These are phyloP conservation scores for Semnornis frantzii DNA, from an alignment of 2,113 vertebrate species.

Conservation along the genomic window DNA sequence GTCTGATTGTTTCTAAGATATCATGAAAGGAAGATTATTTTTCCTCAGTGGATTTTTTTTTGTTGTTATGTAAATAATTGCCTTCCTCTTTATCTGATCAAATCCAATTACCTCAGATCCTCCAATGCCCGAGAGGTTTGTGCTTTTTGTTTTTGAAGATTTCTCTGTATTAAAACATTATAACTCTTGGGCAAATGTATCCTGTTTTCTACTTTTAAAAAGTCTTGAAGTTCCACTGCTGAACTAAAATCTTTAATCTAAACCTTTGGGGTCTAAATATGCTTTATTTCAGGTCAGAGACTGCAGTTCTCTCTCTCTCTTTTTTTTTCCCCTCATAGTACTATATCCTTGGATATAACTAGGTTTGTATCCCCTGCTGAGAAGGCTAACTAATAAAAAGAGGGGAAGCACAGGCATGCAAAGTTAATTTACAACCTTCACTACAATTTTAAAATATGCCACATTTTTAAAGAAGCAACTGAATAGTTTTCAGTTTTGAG, in stretches of 20 bases:
- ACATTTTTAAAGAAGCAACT: neutral
- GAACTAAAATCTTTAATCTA: neutral
- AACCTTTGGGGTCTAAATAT: neutral
- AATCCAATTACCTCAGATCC: constrained; percentile 14
- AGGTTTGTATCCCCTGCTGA: neutral
- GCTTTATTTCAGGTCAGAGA: neutral
- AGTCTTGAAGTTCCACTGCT: neutral
- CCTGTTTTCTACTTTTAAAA: neutral
- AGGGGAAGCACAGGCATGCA: neutral
- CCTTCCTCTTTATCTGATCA: constrained; percentile 31
- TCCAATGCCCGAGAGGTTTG: neutral
- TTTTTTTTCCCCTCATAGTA: neutral
- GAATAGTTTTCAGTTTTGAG: neutral
- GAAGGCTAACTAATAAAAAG: neutral
- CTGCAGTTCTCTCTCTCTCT: neutral
- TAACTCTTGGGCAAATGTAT: neutral
- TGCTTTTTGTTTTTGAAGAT: neutral
- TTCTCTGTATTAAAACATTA: neutral
- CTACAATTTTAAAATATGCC: neutral
- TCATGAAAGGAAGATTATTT: neutral
- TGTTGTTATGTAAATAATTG: constrained; percentile 35
- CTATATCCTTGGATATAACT: neutral
- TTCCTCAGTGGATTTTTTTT: neutral
- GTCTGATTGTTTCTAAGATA: constrained; percentile 20
- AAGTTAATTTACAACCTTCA: neutral